phyloP scores from a whole-genome alignment of 1,140 invertebrate species.

The Bemisia tabaci region DNA sequence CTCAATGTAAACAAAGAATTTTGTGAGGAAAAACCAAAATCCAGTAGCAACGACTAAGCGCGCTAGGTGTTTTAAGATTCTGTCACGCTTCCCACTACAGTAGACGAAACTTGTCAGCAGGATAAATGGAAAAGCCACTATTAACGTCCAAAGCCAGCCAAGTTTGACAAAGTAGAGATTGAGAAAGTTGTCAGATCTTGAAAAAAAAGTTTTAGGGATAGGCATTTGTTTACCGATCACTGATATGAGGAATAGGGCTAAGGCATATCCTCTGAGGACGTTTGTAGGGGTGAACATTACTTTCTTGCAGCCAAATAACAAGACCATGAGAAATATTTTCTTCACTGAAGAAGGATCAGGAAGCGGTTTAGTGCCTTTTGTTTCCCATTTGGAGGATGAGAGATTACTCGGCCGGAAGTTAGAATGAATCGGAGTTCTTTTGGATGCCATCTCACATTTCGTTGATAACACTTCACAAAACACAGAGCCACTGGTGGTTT shows the following conservation, averaged over 20 bases:
- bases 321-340: slow-evolving; percentile 63
- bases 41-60: slow-evolving; percentile 67
- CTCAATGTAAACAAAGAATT: slow-evolving; percentile 68
- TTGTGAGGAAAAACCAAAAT: slow-evolving; percentile 80
- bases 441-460: background rate
- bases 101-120: slow-evolving; percentile 65
- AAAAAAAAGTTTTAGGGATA: slow-evolving; percentile 72
- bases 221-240: slow-evolving; percentile 67
- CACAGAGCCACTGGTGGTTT: no score
- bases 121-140: slow-evolving; percentile 60
- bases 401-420: background rate
- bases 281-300: slow-evolving; percentile 70
- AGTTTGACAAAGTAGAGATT: slow-evolving; percentile 90
- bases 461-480: background rate
- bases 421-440: background rate
- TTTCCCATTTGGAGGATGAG: background rate
- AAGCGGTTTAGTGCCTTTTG: slow-evolving; percentile 55
- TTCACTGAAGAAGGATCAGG: slow-evolving; percentile 64
- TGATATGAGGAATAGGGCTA: slow-evolving; percentile 65
- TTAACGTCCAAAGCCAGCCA: slow-evolving; percentile 86
- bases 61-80: slow-evolving; percentile 52
- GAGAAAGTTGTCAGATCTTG: slow-evolving; percentile 72
- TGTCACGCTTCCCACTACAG: slow-evolving; percentile 59
- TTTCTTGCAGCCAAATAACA: slow-evolving; percentile 78
- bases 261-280: slow-evolving; percentile 75